Conservation (phyloP, 2,888 invertebrate species). For the Autographa pulchrina region DNA sequence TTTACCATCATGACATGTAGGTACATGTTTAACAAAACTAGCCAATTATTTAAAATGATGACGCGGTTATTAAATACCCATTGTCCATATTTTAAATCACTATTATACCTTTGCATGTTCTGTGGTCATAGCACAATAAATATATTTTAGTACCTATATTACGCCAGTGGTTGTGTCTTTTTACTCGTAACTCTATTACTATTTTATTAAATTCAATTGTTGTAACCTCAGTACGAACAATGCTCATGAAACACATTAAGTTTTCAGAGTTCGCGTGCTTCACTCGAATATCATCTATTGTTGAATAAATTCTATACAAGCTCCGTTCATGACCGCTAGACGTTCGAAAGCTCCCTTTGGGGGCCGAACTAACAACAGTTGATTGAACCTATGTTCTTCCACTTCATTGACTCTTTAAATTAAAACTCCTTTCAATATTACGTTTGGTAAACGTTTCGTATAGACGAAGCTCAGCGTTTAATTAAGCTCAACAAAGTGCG, state of each 20-base stretch:
- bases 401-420: slow-evolving; percentile 62
- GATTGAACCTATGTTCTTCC: slow-evolving; percentile 61
- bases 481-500: slow-evolving; percentile 31
- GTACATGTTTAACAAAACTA: not conserved
- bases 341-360: slow-evolving; percentile 37
- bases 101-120: slow-evolving; percentile 25
- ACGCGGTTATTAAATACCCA: not conserved
- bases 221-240: slow-evolving; percentile 45
- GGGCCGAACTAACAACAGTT: slow-evolving; percentile 56
- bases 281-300: slow-evolving; percentile 34
- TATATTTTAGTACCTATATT: slow-evolving; percentile 21
- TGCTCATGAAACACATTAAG: slow-evolving; percentile 47
- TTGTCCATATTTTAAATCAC: not conserved
- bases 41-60: not conserved
- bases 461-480: slow-evolving; percentile 40
- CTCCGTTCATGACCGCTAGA: slow-evolving; percentile 9
- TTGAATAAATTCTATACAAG: slow-evolving; percentile 28
- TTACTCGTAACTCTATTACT: slow-evolving; percentile 20
- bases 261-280: slow-evolving; percentile 34
- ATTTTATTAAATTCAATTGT: slow-evolving; percentile 36
- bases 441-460: slow-evolving; percentile 44
- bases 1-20: too few species aligned
- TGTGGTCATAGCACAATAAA: slow-evolving; percentile 14
- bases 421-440: slow-evolving; percentile 48
- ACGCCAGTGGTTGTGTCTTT: slow-evolving; percentile 14